Conservation (phyloP, 35 echinoderm and acorn worm species). For the Strongylocentrotus purpuratus region DNA sequence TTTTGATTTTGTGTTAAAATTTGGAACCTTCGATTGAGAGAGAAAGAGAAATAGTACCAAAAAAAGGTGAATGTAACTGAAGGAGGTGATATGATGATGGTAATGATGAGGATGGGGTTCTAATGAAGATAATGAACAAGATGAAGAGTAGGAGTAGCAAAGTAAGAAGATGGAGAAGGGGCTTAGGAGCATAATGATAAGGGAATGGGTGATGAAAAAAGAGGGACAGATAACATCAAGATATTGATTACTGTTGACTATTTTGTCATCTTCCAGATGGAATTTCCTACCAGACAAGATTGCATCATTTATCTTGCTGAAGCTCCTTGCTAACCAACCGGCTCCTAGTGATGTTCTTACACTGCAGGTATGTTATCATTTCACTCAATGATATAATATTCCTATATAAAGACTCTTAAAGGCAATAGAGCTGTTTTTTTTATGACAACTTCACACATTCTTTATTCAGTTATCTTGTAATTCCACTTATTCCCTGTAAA, state of each 20-base stretch:
- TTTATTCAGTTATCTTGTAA: too few relatives aligned
- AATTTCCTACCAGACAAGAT: conserved; percentile 69
- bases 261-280: conserved; percentile 52
- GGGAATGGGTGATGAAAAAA: background rate
- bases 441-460: too few relatives aligned
- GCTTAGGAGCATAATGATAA: background rate
- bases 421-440: too few relatives aligned
- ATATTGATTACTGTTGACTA: background rate
- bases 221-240: background rate
- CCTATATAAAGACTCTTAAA: too few relatives aligned
- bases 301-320: conserved; percentile 78
- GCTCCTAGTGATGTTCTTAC: conserved; percentile 57
- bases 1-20: background rate
- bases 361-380: conserved; percentile 62
- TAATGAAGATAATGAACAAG: background rate
- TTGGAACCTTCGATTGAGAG: background rate
- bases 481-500: too few relatives aligned
- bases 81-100: background rate
- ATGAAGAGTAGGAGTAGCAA: background rate
- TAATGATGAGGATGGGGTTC: background rate
- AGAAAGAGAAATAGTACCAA: background rate
- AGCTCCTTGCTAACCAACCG: conserved; percentile 67
- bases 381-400: background rate
- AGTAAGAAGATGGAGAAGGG: background rate
- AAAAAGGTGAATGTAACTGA: background rate